These are phyloP conservation scores for Autographa gamma DNA, from an alignment of 2,888 invertebrate species.

Conservation along the genomic window DNA sequence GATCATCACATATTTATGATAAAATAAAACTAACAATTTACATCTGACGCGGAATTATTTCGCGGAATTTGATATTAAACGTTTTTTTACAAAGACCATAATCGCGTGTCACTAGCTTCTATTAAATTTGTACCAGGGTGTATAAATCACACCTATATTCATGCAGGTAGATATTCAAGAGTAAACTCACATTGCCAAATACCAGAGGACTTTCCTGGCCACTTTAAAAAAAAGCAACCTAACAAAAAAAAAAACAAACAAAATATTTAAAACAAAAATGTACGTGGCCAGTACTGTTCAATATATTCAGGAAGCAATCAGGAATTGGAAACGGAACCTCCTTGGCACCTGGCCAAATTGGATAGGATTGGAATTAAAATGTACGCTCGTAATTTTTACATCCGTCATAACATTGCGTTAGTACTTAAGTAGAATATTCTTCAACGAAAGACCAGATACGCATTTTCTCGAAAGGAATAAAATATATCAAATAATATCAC, in stretches of 20 bases:
- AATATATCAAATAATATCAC: too few relatives aligned
- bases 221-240: not conserved
- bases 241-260: not conserved
- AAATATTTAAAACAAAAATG: not conserved
- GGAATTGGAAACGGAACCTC: constrained; percentile 31
- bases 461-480: not conserved
- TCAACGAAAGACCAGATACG: not conserved
- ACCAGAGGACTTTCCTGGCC: too few relatives aligned
- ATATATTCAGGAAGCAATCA: constrained; percentile 37
- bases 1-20: constrained; percentile 22
- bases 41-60: not conserved
- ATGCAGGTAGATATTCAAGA: not conserved
- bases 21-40: constrained; percentile 16
- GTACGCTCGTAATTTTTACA: constrained; percentile 17
- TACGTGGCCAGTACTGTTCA: constrained; percentile 1
- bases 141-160: not conserved
- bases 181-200: not conserved
- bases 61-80: not conserved
- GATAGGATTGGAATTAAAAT: constrained; percentile 43
- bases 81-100: not conserved
- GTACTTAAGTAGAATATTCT: not conserved
- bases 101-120: not conserved
- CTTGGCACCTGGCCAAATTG: constrained; percentile 54
- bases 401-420: constrained; percentile 11
- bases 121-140: not conserved